Conservation (phyloP, 2,888 invertebrate genomes). For the Eubasilissa splendida region DNA sequence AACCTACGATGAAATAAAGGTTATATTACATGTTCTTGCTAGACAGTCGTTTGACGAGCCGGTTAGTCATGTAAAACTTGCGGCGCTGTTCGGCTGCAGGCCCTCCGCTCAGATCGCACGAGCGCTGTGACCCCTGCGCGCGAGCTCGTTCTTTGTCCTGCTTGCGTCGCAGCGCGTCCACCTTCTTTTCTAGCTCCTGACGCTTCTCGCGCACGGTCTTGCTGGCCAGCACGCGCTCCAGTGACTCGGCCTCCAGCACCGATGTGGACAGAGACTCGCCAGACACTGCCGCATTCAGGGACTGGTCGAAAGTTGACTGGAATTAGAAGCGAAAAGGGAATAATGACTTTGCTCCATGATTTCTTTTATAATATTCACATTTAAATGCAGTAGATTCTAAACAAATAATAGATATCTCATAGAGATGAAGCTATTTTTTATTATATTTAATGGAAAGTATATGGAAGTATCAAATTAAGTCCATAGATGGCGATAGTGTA, state of each 20-base stretch:
- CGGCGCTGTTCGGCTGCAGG: constrained; percentile 74
- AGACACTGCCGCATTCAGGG: constrained; percentile 60
- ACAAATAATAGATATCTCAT: too few relatives aligned
- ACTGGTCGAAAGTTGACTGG: constrained; percentile 52
- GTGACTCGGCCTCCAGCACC: constrained; percentile 81
- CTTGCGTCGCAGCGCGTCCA: constrained; percentile 86
- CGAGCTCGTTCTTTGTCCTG: constrained; percentile 84
- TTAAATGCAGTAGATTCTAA: too few relatives aligned
- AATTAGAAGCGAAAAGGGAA: background rate
- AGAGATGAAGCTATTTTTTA: too few relatives aligned
- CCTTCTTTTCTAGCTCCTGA: constrained; percentile 88
- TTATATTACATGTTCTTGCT: constrained; percentile 82
- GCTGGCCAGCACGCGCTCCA: constrained; percentile 85
- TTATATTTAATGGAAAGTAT: too few relatives aligned
- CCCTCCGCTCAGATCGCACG: constrained; percentile 70
- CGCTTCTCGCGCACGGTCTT: constrained; percentile 89
- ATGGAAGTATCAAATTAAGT: too few relatives aligned
- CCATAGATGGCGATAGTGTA: too few relatives aligned
- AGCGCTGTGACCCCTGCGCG: constrained; percentile 72
- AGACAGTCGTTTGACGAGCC: constrained; percentile 83
- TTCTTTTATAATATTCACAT: too few relatives aligned
- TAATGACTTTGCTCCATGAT: too few relatives aligned
- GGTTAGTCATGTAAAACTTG: constrained; percentile 83
- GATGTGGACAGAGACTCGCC: constrained; percentile 68
- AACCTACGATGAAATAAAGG: too few relatives aligned